Conservation (phyloP, 2,113 vertebrate species). For the Mustelus asterias region DNA sequence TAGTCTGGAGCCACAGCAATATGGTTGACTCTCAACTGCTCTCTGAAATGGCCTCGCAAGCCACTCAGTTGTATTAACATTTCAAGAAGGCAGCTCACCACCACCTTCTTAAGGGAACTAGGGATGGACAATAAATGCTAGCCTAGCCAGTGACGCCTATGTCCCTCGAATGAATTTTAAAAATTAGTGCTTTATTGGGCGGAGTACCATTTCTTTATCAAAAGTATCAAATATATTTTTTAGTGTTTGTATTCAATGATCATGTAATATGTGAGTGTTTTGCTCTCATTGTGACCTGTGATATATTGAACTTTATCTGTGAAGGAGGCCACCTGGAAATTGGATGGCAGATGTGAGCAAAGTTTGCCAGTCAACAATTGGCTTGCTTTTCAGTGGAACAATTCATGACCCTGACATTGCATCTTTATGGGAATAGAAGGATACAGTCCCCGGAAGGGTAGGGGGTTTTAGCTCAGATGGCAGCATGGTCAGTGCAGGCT, state of each 20-base stretch:
- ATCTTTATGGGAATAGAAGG: too few relatives aligned
- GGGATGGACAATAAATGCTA: too few relatives aligned
- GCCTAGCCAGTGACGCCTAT: too few relatives aligned
- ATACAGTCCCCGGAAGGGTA: too few relatives aligned
- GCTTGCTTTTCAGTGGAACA: background rate
- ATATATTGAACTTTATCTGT: background rate
- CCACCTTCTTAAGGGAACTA: too few relatives aligned
- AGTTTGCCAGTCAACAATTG: background rate
- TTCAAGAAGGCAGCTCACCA: too few relatives aligned
- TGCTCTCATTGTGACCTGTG: background rate
- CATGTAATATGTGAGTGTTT: background rate
- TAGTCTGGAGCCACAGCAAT: too few relatives aligned
- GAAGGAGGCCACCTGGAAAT: background rate
- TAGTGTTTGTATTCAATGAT: background rate
- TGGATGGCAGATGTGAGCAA: background rate
- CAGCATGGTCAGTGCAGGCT: too few relatives aligned
- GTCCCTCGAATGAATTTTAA: background rate
- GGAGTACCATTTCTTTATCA: background rate
- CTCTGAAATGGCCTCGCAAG: too few relatives aligned
- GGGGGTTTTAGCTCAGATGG: too few relatives aligned
- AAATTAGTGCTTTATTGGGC: background rate
- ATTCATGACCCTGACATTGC: background rate
- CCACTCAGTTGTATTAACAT: too few relatives aligned
- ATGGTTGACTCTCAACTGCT: too few relatives aligned
- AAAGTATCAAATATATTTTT: background rate